Conservation (phyloP, 2,888 invertebrate species). For the Heteromurus nitidus region DNA sequence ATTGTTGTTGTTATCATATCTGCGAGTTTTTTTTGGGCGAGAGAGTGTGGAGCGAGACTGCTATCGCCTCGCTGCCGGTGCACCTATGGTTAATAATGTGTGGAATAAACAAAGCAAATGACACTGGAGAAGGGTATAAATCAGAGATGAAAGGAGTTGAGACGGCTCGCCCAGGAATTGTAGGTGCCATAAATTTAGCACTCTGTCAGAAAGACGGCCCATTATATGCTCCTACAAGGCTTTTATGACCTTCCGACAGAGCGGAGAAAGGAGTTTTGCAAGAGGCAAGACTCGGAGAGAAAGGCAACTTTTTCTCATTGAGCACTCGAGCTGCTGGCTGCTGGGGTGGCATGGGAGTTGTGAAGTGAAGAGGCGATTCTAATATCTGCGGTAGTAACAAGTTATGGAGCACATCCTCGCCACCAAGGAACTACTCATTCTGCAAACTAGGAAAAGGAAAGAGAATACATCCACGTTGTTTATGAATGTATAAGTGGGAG, state of each 20-base stretch:
- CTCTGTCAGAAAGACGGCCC: conserved; percentile 64
- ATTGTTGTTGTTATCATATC: conserved; percentile 30
- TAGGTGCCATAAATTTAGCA: conserved; percentile 69
- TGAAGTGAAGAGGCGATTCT: background rate
- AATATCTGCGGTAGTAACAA: conserved; percentile 18
- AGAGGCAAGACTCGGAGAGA: conserved; percentile 17
- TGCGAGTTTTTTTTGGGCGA: background rate
- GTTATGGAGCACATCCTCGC: conserved; percentile 29
- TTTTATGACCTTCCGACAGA: conserved; percentile 59
- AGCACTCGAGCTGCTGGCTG: conserved; percentile 3
- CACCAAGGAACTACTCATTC: conserved; percentile 40
- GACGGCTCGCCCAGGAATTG: conserved; percentile 68
- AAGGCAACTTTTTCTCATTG: conserved; percentile 49
- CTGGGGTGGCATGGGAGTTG: conserved; percentile 8
- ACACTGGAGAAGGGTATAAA: conserved; percentile 71
- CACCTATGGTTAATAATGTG: conserved; percentile 68
- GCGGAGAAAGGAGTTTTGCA: conserved; percentile 17
- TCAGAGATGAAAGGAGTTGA: conserved; percentile 70
- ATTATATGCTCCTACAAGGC: conserved; percentile 53
- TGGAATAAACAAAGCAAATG: conserved; percentile 70
- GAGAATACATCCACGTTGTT: conserved; percentile 37
- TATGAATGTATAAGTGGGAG: conserved; percentile 17
- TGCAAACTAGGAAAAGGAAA: background rate
- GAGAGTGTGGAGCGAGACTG: background rate
- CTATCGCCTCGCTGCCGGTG: background rate